phyloP scores from a whole-genome alignment of 2,113 vertebrate genomes.

The Protomyctophum bolini region DNA sequence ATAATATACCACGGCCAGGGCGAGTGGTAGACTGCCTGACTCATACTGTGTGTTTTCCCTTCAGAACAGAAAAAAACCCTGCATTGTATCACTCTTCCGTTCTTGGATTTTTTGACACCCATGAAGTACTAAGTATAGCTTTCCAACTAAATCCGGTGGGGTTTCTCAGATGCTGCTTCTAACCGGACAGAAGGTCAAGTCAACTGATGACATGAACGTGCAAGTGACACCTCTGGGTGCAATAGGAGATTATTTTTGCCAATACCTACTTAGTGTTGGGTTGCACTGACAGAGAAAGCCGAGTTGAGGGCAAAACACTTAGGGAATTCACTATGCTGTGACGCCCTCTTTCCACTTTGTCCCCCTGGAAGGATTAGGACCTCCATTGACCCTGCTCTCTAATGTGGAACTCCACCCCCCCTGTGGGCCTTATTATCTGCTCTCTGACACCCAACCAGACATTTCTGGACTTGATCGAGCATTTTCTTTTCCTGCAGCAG shows the following conservation, averaged over 20 bases:
- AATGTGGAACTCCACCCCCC: constrained; percentile 51
- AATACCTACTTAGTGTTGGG: constrained; percentile 31
- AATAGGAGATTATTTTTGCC: constrained; percentile 40
- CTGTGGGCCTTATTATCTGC: constrained; percentile 34
- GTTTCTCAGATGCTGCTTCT: constrained; percentile 4
- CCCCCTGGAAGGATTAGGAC: constrained; percentile 44
- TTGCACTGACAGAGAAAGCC: constrained; percentile 39
- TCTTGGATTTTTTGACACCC: constrained; percentile 4
- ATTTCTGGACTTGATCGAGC: constrained; percentile 47
- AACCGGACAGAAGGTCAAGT: constrained; percentile 30
- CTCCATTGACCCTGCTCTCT: constrained; percentile 40
- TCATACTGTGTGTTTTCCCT: constrained; percentile 16
- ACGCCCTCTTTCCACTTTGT: constrained; percentile 35
- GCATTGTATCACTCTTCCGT: constrained; percentile 10
- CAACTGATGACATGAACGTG: constrained; percentile 32
- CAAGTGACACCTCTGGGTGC: constrained; percentile 42
- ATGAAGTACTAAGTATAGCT: constrained; percentile 14
- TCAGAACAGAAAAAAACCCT: constrained; percentile 26
- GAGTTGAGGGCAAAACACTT: constrained; percentile 24
- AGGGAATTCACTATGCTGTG: constrained; percentile 22
- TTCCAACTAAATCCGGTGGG: constrained; percentile 7
- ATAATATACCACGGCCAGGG: constrained; percentile 42
- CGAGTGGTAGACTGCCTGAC: constrained; percentile 14
- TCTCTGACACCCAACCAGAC: constrained; percentile 21
- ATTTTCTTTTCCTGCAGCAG: constrained; percentile 19